Evolutionary conservation across 2,888 invertebrate species (phyloP).

Genomic region (Diarsia dahlii): DNA sequence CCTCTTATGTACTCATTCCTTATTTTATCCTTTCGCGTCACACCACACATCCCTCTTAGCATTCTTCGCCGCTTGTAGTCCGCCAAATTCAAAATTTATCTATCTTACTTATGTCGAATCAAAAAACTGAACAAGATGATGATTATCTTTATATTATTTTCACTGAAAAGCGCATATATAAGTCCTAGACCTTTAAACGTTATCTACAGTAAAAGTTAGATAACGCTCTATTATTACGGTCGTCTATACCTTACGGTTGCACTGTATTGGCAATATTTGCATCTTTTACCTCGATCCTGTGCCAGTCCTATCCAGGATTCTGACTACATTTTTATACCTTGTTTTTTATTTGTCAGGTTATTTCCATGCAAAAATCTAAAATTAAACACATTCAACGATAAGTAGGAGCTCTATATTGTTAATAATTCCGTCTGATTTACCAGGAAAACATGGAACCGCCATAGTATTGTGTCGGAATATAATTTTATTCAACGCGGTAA

Average conservation of each 20-base stretch:
- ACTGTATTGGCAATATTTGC: not conserved
- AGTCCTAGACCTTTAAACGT: conserved; percentile 10
- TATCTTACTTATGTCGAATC: not conserved
- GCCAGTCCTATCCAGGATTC: not conserved
- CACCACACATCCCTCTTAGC: no score
- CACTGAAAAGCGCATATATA: conserved; percentile 16
- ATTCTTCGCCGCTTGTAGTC: no score
- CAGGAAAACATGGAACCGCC: conserved; percentile 31
- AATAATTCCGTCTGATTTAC: conserved; percentile 17
- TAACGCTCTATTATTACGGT: conserved; percentile 12
- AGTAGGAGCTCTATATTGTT: not conserved
- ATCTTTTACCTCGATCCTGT: not conserved
- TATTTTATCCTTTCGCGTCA: no score
- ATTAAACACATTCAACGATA: conserved; percentile 7
- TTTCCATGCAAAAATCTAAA: not conserved
- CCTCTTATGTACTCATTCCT: no score
- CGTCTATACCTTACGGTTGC: not conserved
- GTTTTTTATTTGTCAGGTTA: not conserved
- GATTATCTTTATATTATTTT: conserved; percentile 4
- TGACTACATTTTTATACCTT: not conserved
- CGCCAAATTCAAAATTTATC: not conserved
- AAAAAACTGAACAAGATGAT: not conserved
- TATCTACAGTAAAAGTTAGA: not conserved
- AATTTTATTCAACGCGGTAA: conserved; percentile 13
- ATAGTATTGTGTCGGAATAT: conserved; percentile 1